These are phyloP conservation scores for Epinephelus fuscoguttatus DNA, from an alignment of 2,113 vertebrate species.

Conservation along the genomic window DNA sequence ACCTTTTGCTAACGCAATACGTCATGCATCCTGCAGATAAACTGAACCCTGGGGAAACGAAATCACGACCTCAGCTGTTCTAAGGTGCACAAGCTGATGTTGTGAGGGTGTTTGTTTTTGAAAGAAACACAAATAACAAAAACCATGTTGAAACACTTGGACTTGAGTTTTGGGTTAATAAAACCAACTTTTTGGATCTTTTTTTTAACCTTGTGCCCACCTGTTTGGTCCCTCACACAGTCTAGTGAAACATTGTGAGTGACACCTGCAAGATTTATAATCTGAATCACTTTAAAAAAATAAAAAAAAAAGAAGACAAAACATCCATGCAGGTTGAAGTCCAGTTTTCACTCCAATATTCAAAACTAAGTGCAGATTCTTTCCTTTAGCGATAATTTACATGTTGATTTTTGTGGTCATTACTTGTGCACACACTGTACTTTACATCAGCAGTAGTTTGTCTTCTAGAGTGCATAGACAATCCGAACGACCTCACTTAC, in stretches of 20 bases:
- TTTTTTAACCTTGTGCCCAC: background rate
- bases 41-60: conserved; percentile 9
- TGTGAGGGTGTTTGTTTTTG: background rate
- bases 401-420: background rate
- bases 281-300: background rate
- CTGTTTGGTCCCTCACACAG: conserved; percentile 14
- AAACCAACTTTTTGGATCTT: background rate
- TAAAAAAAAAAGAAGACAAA: background rate
- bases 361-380: conserved; percentile 6
- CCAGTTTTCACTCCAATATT: background rate
- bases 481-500: conserved; percentile 17
- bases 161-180: background rate
- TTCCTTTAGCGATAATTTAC: background rate
- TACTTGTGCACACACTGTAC: background rate
- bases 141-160: background rate
- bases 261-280: background rate
- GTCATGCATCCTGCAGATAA: conserved; percentile 59
- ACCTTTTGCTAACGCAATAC: conserved; percentile 34
- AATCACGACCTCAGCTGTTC: conserved; percentile 21
- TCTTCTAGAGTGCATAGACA: conserved; percentile 45
- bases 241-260: background rate
- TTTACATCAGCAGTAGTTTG: background rate
- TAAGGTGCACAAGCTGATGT: background rate
- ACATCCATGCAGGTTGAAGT: background rate
- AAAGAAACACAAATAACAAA: conserved; percentile 6